Base-by-base conservation (phyloP, 2,797 vertebrate species). In the Rhinophrynus dorsalis region DNA sequence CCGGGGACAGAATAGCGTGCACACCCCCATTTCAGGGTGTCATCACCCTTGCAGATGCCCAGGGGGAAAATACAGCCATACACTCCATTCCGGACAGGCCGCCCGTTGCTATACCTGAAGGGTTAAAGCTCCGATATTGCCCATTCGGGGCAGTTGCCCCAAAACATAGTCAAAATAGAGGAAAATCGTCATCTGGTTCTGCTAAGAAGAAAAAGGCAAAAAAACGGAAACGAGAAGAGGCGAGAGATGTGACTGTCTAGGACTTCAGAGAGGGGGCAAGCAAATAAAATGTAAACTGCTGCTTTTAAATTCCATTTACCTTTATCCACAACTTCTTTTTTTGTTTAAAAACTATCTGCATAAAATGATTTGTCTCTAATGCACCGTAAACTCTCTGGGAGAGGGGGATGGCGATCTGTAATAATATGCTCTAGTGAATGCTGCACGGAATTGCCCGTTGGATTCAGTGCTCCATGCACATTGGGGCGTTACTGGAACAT, bases 91-190 rank as follows among this genome's bases (percentile, higher is more conserved):
- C 68, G 0, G 68, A 70, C 9, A 45, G 30, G 3, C 59, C 38
- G 1, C 50, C 58, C 0, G 6, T 48, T 7, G 2, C 29, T 6
- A 18, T 70, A 12, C 68, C 68, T 1, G 20, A 26, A 3, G 51
- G 59, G 2, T 50, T 70, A 44, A 63, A 70, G 24, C 38, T 27
- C 11, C 29, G 68, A 1, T 70, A 26, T 29, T 9, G 21, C 4
- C 68, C 68, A 10, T 70, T 70, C 15, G 67, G 67, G 2, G 21
- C 57, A 18, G 20, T 13, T 6, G 18, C 20, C 26, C 67, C 57
- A 12, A 17, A 0, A 26, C 5, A 3, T 1, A 8, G 12, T 6
- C 11, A 24, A 1, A 44, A 24, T 2, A 4, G 17, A 3, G 17
- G 23, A 55, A 5, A 58, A 2, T 13, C n/a, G 23, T 4, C 52